These are phyloP conservation scores for Panulirus ornatus DNA, from an alignment of 1,140 invertebrate genomes.

Conservation along the genomic window DNA sequence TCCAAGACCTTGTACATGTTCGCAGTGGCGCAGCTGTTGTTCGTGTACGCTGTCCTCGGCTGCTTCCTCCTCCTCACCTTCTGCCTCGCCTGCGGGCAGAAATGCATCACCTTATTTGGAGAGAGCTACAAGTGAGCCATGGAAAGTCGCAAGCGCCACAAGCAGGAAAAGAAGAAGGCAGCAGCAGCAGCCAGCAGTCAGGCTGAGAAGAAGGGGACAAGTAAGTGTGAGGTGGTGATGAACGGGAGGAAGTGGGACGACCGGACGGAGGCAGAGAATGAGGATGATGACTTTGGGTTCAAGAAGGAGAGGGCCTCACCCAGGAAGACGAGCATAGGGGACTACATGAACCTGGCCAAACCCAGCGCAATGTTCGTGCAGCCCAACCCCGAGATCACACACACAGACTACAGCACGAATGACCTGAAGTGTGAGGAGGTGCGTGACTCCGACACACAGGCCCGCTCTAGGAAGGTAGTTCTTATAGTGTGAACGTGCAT, in stretches of 20 bases:
- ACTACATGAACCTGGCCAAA: conserved; percentile 59
- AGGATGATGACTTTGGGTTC: not conserved
- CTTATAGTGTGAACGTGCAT: not conserved
- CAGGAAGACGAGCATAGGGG: conserved; percentile 42
- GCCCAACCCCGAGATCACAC: not conserved
- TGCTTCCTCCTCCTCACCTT: conserved; percentile 82
- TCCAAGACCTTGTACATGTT: conserved; percentile 88
- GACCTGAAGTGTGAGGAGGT: not conserved
- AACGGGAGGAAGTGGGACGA: conserved; percentile 37
- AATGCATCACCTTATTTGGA: conserved; percentile 66
- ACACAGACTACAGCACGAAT: not conserved
- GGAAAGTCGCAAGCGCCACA: conserved; percentile 55
- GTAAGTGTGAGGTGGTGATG: conserved; percentile 31
- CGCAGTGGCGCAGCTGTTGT: conserved; percentile 85
- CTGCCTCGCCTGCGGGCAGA: conserved; percentile 77
- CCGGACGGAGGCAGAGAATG: not conserved
- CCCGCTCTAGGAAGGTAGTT: not conserved
- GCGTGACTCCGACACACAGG: not conserved
- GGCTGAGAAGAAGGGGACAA: not conserved
- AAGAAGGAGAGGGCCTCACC: not conserved
- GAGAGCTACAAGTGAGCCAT: conserved; percentile 75
- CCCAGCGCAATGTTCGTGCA: conserved; percentile 36
- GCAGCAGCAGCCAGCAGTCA: not conserved
- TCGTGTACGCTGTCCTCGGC: conserved; percentile 83
- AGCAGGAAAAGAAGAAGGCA: conserved; percentile 24